A percentile compares a stretch with the other conserved stretches of the same genome.
phyloP scores from a whole-genome alignment of 1,140 invertebrate genomes.

The Hyles euphorbiae region DNA sequence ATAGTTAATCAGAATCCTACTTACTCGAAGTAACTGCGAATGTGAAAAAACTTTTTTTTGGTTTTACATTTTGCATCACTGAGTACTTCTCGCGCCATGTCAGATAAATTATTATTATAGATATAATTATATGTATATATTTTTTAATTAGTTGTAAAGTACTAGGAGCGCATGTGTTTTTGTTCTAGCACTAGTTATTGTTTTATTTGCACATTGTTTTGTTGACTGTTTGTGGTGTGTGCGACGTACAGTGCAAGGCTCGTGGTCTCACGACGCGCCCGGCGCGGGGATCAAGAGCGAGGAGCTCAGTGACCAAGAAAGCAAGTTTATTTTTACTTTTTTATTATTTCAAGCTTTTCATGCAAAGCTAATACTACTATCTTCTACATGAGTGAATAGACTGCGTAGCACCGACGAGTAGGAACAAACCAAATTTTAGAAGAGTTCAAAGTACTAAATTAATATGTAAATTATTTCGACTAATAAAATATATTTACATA shows the following conservation, averaged over 20 bases:
- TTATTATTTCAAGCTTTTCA: conserved; percentile 12
- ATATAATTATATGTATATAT: conserved; percentile 8
- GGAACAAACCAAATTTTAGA: no score
- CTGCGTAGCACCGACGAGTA: no score
- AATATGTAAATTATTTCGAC: no score
- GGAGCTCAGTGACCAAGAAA: conserved; percentile 55
- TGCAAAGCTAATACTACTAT: no score
- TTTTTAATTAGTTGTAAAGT: background rate
- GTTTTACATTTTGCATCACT: no score
- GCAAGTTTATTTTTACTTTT: conserved; percentile 55
- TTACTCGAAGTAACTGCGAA: no score
- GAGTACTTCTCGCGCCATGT: no score
- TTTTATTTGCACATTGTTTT: conserved; percentile 4
- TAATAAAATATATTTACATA: no score
- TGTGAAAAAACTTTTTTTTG: no score
- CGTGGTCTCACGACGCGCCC: conserved; percentile 25
- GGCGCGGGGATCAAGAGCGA: conserved; percentile 39
- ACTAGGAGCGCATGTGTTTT: background rate
- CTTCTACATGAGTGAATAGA: no score
- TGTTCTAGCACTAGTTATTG: background rate
- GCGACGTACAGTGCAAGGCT: conserved; percentile 35
- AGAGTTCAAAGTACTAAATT: no score
- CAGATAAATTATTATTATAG: background rate
- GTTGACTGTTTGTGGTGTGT: conserved; percentile 1
- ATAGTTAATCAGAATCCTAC: no score